These are phyloP conservation scores for Heteropelma amictum DNA, from an alignment of 2,888 invertebrate genomes.

Conservation along the genomic window DNA sequence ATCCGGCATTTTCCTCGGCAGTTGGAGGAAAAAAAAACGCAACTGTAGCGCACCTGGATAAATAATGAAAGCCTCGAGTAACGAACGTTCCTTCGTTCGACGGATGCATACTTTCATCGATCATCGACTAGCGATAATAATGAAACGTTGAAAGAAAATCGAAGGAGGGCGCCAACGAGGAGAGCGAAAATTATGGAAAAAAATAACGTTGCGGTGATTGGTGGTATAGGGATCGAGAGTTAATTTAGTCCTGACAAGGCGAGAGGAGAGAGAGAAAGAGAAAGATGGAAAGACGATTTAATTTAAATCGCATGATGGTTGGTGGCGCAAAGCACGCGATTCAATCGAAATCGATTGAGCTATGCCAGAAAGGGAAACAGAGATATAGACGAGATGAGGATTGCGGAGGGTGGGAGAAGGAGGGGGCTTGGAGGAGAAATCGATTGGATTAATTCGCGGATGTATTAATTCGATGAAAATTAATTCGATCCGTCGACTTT, in stretches of 20 bases:
- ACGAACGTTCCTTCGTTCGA: background rate
- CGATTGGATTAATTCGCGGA: constrained; percentile 74
- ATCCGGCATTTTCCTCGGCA: too few species aligned
- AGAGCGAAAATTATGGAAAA: background rate
- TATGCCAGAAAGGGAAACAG: constrained; percentile 46
- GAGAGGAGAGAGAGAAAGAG: constrained; percentile 12
- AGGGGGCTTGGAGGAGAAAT: constrained; percentile 51
- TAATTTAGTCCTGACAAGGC: constrained; percentile 55
- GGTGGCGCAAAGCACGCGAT: constrained; percentile 63
- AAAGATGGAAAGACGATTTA: constrained; percentile 66
- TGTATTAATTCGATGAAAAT: constrained; percentile 75
- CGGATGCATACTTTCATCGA: background rate
- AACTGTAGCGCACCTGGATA: too few species aligned
- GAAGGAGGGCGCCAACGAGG: background rate
- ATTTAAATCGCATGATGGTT: constrained; percentile 67
- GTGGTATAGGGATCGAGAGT: constrained; percentile 36
- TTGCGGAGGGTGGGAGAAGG: background rate
- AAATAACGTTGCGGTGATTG: constrained; percentile 4
- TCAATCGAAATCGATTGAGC: constrained; percentile 73
- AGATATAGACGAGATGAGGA: background rate
- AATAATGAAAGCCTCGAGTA: too few species aligned
- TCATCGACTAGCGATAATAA: constrained; percentile 18
- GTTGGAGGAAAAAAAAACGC: too few species aligned
- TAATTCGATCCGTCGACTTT: constrained; percentile 71
- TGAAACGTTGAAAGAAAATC: constrained; percentile 31